A percentile compares a stretch with the other conserved stretches of the same genome.
phyloP scores from a whole-genome alignment of 2,113 vertebrate species.

The Lophotis ruficrista region DNA sequence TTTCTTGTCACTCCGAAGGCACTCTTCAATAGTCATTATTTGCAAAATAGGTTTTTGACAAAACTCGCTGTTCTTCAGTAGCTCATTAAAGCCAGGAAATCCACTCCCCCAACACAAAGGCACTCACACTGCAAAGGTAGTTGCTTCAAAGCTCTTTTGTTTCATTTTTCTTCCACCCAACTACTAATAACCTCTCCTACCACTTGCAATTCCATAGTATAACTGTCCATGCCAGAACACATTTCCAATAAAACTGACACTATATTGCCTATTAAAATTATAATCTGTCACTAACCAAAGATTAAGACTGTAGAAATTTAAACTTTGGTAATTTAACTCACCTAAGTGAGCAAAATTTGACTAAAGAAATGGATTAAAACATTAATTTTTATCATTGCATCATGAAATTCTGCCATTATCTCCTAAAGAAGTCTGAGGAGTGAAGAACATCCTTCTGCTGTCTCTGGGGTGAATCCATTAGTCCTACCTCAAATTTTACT shows the following conservation, averaged over 20 bases:
- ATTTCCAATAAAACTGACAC: background rate
- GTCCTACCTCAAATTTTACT: background rate
- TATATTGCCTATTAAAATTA: background rate
- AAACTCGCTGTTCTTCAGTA: background rate
- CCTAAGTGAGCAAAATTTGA: background rate
- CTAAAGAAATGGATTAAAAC: background rate
- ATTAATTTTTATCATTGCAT: background rate
- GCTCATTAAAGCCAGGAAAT: background rate
- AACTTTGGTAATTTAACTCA: background rate
- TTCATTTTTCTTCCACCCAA: background rate
- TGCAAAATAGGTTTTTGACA: background rate
- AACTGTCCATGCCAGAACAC: background rate
- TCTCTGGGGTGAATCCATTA: background rate
- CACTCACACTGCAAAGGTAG: slow-evolving; percentile 3
- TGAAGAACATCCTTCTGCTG: background rate
- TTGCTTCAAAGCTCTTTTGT: slow-evolving; percentile 41
- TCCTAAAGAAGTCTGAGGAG: background rate
- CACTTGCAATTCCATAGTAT: background rate
- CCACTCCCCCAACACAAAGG: slow-evolving; percentile 4
- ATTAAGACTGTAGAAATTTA: background rate
- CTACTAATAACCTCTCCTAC: background rate
- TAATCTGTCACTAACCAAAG: background rate
- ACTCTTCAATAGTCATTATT: background rate
- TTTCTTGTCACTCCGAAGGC: background rate
- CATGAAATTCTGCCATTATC: background rate